Evolutionary conservation across 2,113 vertebrate genomes (phyloP), one percentile per base, ranked within the genome.

Genomic region (Recurvirostra avosetta): DNA sequence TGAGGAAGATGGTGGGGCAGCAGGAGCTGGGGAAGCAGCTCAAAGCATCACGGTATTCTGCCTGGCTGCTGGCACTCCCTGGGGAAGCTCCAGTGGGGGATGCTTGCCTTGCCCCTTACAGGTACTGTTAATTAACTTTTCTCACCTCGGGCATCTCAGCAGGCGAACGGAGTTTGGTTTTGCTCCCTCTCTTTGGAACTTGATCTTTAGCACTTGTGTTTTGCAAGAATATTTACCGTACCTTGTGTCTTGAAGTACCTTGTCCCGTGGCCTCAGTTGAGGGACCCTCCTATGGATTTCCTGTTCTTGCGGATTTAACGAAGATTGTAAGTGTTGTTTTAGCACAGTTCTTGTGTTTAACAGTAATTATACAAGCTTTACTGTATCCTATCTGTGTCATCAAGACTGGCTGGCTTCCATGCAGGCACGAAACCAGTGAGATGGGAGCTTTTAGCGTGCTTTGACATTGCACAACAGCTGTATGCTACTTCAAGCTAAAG

Each of bases 401-500:
- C 67, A 74, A 40, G 75, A 8, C 78, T 90, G 82, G 56, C 47
- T 25, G 58, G 16, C 70, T 85, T 91, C 91, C 89, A 80, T 0
- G 0, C 5, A 70, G 70, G 76, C 91, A 84, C 0, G 1, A 25
- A 88, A 76, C 40, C 50, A 70, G 75, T 10, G 66, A 22, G 55
- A 68, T 62, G 67, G 66, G 73, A 72, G 75, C 70, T 78, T 72
- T 76, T n/a, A n/a, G 62, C 5, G 0, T 79, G 78, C 89, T 72
- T 55, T 78, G 92, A 72, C 80, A 45, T 94, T 91, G 66, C 89
- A 79, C 89, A 92, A 92, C 66, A 94, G 80, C 91, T 82, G 84
- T 43, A 9, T 12, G 0, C 63, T 41, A 11, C 86, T 76, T 71
- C 27, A n/a, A 94, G 91, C 92, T 95, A 38, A 92, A 68, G 55